Evolutionary conservation across 2,797 vertebrate species (phyloP), one percentile per base, ranked within the genome.

Genomic region (Cuniculus paca): DNA sequence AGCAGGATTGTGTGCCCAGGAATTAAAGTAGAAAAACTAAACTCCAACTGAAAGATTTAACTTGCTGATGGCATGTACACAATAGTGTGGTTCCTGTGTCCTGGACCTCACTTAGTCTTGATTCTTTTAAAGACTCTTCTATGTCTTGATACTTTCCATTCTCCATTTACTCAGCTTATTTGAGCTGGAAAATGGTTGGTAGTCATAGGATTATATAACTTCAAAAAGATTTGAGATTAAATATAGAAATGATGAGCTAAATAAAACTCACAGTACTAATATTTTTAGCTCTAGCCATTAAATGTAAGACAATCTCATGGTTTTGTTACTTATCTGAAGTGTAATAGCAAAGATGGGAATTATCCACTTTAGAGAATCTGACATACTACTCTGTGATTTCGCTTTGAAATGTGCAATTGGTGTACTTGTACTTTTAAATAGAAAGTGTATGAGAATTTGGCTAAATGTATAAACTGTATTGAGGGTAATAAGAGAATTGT

Each of bases 251-350:
- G 56, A 74, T 45, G n/a, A 93, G 26, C 70, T 96, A 96, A 87
- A 89, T 95, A 86, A 87, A 87, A 96, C 63, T 68, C 88, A 77
- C 14, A 87, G 81, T 77, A 81, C 84, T 95, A 63, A 87, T 86
- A 93, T 96, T 95, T 94, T 94, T 95, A 95, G 88, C 87, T 68
- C 52, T 89, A 82, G 58, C 79, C 56, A 60, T 90, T 34, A 68
- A 77, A 14, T 60, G 54, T 93, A 96, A 97, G 83, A 78, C 79
- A 95, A 79, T 88, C 83, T 75, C 48, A 14, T 58, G 50, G 20
- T 54, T 77, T 48, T 78, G 72, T 70, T 83, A 88, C 92, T 90
- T 90, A 68, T 88, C 54, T 61, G 58, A 86, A 2, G 0, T 77
- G n/a, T 19, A 48, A 12, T 52, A 70, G 68, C 70, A 86, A 94